These are phyloP conservation scores for Aeoliscus strigatus DNA, from an alignment of 2,797 vertebrate genomes.

Conservation along the genomic window DNA sequence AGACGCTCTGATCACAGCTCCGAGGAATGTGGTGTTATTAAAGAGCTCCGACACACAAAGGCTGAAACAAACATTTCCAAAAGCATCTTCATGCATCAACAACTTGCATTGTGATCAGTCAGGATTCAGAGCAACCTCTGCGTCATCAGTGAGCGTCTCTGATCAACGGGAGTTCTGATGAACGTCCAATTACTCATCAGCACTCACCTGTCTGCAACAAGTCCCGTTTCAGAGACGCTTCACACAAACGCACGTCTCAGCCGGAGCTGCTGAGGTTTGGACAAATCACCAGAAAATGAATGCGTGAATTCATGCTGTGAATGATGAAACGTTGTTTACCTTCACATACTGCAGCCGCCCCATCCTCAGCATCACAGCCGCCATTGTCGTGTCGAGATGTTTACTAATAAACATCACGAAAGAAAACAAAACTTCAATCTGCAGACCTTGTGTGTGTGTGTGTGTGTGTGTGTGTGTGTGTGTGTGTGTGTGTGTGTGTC, in stretches of 20 bases:
- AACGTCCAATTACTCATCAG: too few species aligned
- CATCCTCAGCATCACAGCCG: slow-evolving; percentile 64
- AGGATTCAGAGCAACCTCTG: too few species aligned
- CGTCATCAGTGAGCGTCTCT: background rate
- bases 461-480: too few species aligned
- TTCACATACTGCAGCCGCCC: slow-evolving; percentile 62
- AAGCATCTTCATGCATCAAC: too few species aligned
- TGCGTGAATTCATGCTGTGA: fast-evolving
- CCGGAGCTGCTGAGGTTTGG: too few species aligned
- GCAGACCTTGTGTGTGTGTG: background rate
- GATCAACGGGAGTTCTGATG: background rate
- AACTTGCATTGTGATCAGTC: too few species aligned
- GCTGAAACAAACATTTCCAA: too few species aligned
- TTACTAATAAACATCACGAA: background rate
- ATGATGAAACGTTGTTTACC: slow-evolving; percentile 47
- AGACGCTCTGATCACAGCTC: too few species aligned
- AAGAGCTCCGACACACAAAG: background rate
- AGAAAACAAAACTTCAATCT: background rate
- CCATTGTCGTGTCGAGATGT: slow-evolving; percentile 55
- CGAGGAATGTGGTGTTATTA: too few species aligned
- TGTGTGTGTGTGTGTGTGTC: too few species aligned
- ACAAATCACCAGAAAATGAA: background rate
- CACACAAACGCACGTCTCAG: background rate
- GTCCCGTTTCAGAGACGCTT: background rate
- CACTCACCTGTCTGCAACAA: background rate